Percentiles rank a stretch among this genome's conserved stretches.
These are phyloP conservation scores for Apodemus speciosus DNA, from an alignment of 2,113 vertebrate species.

Conservation along the genomic window DNA sequence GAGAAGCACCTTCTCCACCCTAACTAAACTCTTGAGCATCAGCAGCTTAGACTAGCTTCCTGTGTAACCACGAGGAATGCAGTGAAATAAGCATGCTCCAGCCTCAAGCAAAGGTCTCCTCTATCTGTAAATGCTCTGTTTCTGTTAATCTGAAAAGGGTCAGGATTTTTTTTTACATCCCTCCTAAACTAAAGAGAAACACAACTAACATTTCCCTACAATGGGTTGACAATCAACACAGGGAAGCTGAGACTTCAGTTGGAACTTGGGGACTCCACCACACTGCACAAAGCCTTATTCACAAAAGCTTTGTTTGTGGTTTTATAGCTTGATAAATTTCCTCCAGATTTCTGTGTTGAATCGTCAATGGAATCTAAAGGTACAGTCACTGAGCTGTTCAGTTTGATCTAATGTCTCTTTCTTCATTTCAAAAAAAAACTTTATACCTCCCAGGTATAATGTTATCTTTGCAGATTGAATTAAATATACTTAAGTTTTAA, in stretches of 20 bases:
- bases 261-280: slow-evolving; percentile 57
- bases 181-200: slow-evolving; percentile 55
- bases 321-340: slow-evolving; percentile 58
- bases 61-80: slow-evolving; percentile 28
- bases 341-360: slow-evolving; percentile 9
- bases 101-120: neutral
- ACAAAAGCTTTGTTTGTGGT: slow-evolving; percentile 35
- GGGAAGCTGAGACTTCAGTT: slow-evolving; percentile 21
- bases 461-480: neutral
- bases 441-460: too few species aligned
- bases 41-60: neutral
- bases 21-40: neutral
- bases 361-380: neutral
- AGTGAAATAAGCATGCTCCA: neutral
- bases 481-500: neutral
- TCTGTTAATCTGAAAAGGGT: slow-evolving; percentile 1
- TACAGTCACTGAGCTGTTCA: neutral
- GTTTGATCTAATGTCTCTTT: neutral
- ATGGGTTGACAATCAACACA: slow-evolving; percentile 47
- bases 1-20: neutral
- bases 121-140: slow-evolving; percentile 60
- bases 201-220: slow-evolving; percentile 53
- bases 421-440: slow-evolving; percentile 26
- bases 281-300: slow-evolving; percentile 62
- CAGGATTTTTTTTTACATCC: slow-evolving; percentile 38